phyloP scores from a whole-genome alignment of 2,113 vertebrate genomes.

The Azemiops feae region DNA sequence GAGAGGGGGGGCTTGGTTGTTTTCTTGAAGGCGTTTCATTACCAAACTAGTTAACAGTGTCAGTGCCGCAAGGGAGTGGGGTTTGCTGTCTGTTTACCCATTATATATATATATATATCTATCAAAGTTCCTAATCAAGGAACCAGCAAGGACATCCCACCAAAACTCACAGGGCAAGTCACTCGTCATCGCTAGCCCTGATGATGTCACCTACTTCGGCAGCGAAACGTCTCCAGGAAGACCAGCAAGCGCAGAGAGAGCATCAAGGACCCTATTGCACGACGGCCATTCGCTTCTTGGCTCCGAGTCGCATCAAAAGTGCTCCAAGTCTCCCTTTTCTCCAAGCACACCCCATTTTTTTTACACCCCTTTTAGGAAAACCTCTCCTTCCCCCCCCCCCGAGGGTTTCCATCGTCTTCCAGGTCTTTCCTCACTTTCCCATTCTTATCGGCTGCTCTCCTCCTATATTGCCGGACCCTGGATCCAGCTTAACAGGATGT shows the following conservation, averaged over 20 bases:
- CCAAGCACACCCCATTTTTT: background rate
- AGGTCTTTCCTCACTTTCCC: background rate
- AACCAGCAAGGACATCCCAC: background rate
- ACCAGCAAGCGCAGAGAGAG: background rate
- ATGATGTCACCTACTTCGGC: background rate
- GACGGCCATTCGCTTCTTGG: background rate
- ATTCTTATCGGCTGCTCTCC: too few species aligned
- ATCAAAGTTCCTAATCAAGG: background rate
- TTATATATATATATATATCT: too few species aligned
- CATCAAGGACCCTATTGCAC: background rate
- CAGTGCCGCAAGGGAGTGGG: too few species aligned
- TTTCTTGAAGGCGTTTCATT: too few species aligned
- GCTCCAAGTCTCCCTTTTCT: background rate
- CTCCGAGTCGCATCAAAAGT: background rate
- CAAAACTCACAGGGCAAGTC: background rate
- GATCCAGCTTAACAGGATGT: background rate
- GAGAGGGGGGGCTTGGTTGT: too few species aligned
- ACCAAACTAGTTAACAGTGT: too few species aligned
- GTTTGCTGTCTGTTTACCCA: too few species aligned
- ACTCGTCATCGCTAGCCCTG: background rate
- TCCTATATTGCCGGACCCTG: background rate
- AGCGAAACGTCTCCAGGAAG: background rate
- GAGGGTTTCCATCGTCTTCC: background rate
- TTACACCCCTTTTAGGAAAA: background rate
- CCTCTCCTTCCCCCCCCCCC: too few species aligned